Base-by-base conservation (phyloP, 2,888 invertebrate species). In the Zhengitettix transpicula region DNA sequence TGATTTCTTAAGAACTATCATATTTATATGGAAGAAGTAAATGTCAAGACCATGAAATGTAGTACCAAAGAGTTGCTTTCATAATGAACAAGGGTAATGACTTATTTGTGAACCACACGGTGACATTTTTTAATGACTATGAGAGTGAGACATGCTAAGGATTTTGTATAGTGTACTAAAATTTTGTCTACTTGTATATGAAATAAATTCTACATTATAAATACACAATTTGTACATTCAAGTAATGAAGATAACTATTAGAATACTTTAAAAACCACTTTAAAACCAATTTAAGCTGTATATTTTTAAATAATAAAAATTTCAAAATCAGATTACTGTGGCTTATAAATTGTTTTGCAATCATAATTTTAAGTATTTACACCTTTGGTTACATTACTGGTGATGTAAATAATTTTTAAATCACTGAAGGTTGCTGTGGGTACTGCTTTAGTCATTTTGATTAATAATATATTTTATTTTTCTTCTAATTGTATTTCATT, bases 401-500 rank as follows among this genome's bases (percentile, higher is more conserved):
- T 41, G 40, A 52, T 40, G 16, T 52, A 28, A 58, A 52, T 52
- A 16, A 40, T 58, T 17, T 51, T 41, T 40, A 60, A 56, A 52
- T 52, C 56, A 56, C 52, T 55, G 17, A 40, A 59, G 62, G 60
- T 63, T 63, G 63, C 58, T 63, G 63, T 63, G 63, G 63, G 61
- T 63, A 61, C 62, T 58, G 57, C 40, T 57, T 57, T 62, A 44
- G 42, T 41, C 40, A 28, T 55, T 64, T 61, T 59, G 58, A 47
- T 61, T 57, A 58, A 59, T 59, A 51, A 62, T 61, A 56, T 57
- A 57, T 58, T 62, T 56, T 58, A 60, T 58, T 60, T n/a, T 62
- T 60, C 60, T 62, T 60, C 60, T 62, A 44, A 62, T 62, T 62
- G 62, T 60, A 62, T 60, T 62, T 62, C 42, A 62, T 60, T 62